A percentile compares a stretch with the other conserved stretches of the same genome.
phyloP scores from a whole-genome alignment of 2,113 vertebrate species.

The Ptyas mucosa region DNA sequence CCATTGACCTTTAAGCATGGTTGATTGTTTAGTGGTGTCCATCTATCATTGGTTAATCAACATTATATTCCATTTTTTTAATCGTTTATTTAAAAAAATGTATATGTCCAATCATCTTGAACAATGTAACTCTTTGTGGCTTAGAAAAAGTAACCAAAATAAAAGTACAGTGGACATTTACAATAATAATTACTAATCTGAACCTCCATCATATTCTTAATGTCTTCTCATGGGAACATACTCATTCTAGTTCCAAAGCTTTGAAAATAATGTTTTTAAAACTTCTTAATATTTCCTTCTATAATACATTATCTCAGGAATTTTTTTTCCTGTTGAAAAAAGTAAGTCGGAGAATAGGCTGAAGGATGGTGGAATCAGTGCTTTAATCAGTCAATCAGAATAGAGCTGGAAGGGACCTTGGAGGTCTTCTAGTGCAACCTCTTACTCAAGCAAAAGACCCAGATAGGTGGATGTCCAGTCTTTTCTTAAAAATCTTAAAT shows the following conservation, averaged over 20 bases:
- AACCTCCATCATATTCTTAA: background rate
- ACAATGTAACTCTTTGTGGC: background rate
- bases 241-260: background rate
- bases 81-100: background rate
- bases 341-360: background rate
- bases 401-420: too few relatives aligned
- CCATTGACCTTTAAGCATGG: background rate
- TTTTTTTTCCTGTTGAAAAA: background rate
- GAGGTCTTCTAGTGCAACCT: too few relatives aligned
- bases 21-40: background rate
- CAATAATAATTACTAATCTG: background rate
- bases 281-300: background rate
- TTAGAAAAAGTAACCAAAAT: background rate
- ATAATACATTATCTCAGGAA: background rate
- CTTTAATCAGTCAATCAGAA: background rate
- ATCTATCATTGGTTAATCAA: background rate
- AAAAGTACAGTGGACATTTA: background rate
- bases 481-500: too few relatives aligned
- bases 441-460: too few relatives aligned
- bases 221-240: background rate
- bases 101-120: background rate
- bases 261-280: background rate
- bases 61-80: background rate
- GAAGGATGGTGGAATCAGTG: background rate
- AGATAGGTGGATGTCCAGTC: too few relatives aligned